Percentiles rank a stretch among this genome's conserved stretches.
Conservation (phyloP, 2,888 invertebrate species). For the Myopa tessellatipennis region DNA sequence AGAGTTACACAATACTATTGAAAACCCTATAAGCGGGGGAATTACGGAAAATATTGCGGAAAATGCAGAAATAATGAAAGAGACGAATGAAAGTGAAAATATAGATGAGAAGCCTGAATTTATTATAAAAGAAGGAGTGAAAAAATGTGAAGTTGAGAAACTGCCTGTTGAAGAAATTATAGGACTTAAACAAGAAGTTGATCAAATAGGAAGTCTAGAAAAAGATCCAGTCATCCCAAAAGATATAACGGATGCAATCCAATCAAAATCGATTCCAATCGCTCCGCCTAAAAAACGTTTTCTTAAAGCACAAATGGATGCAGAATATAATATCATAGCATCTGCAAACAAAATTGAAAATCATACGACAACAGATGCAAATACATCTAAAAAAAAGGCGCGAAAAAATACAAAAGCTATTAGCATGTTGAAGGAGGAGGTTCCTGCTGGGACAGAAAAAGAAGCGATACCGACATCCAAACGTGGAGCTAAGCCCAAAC, state of each 20-base stretch:
- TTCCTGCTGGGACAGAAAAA: background rate
- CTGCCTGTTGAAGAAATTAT: background rate
- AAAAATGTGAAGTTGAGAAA: background rate
- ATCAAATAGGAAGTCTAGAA: background rate
- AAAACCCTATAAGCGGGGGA: background rate
- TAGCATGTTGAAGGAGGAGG: background rate
- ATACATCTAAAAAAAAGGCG: background rate
- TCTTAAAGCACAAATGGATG: conserved; percentile 21
- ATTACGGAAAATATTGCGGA: background rate
- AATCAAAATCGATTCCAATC: background rate
- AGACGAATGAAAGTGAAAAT: conserved; percentile 17
- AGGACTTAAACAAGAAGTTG: background rate
- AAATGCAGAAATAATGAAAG: background rate
- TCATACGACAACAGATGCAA: background rate
- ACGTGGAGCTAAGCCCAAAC: conserved; percentile 10
- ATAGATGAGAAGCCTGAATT: conserved; percentile 23
- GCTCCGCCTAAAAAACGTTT: conserved; percentile 29
- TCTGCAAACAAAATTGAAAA: background rate
- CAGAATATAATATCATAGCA: background rate
- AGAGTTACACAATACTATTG: background rate
- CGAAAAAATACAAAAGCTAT: background rate
- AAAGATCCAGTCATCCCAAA: background rate
- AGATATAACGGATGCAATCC: background rate
- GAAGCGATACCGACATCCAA: background rate
- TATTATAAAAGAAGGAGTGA: background rate